These are phyloP conservation scores for Thyatira batis DNA, from an alignment of 2,888 invertebrate species.

Conservation along the genomic window DNA sequence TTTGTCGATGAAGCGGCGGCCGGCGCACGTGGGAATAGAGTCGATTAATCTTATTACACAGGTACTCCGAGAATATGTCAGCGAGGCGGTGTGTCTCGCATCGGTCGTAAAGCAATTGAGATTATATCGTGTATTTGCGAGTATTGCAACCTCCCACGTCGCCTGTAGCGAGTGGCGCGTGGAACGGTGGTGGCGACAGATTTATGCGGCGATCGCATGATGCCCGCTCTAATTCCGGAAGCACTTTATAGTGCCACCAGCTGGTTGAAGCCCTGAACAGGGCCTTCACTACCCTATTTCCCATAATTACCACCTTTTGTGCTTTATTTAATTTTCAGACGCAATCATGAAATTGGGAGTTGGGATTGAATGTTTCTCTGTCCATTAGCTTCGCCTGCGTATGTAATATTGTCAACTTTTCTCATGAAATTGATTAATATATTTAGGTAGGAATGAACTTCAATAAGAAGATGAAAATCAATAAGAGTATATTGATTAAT, in stretches of 20 bases:
- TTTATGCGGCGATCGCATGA: constrained; percentile 69
- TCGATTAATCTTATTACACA: neutral
- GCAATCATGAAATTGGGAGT: neutral
- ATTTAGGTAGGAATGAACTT: no score
- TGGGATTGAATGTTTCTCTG: neutral
- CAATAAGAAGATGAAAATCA: no score
- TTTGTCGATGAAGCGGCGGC: neutral
- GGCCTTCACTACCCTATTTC: neutral
- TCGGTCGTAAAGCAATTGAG: constrained; percentile 35
- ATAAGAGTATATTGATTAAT: neutral
- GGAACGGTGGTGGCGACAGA: constrained; percentile 52
- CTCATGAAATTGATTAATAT: neutral
- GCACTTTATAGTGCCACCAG: constrained; percentile 45
- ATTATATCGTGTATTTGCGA: constrained; percentile 33
- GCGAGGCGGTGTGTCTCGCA: constrained; percentile 10
- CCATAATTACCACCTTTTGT: neutral
- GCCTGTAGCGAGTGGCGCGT: constrained; percentile 29
- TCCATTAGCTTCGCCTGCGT: neutral
- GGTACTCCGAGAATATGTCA: constrained; percentile 3
- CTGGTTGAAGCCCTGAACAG: constrained; percentile 28
- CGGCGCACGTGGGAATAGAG: neutral
- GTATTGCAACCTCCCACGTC: constrained; percentile 44
- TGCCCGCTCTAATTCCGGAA: constrained; percentile 60
- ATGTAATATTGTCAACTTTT: neutral
- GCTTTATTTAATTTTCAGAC: neutral